phyloP scores from a whole-genome alignment of 2,113 vertebrate genomes.

The Colaptes auratus region DNA sequence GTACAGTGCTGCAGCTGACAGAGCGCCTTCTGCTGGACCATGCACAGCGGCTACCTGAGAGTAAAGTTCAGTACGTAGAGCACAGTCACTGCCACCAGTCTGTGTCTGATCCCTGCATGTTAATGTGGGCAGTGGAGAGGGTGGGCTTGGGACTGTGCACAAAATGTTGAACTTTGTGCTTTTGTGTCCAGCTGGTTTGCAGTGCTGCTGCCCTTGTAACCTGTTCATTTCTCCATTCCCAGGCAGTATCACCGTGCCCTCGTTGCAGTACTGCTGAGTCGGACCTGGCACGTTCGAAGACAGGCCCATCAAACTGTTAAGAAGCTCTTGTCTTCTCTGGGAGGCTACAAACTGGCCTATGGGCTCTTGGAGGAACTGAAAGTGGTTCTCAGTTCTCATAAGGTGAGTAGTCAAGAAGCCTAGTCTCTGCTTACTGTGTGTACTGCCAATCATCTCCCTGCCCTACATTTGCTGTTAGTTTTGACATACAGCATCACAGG shows the following conservation, averaged over 20 bases:
- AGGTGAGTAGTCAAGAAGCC: constrained; percentile 71
- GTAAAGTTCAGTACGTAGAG: constrained; percentile 89
- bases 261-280: constrained; percentile 84
- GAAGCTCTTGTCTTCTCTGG: constrained; percentile 89
- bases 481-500: not conserved
- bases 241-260: constrained; percentile 91
- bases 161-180: not conserved
- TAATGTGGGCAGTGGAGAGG: not conserved
- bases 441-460: not conserved
- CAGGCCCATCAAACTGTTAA: constrained; percentile 87
- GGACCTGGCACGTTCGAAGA: constrained; percentile 88
- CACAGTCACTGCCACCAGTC: rapidly evolving
- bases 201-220: not conserved
- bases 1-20: constrained; percentile 87
- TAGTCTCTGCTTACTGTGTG: not conserved
- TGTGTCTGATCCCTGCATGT: not conserved
- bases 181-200: not conserved
- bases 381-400: constrained; percentile 87
- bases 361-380: constrained; percentile 91
- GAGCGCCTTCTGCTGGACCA: constrained; percentile 94
- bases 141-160: not conserved
- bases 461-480: not conserved
- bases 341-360: constrained; percentile 84
- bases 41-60: constrained; percentile 82
- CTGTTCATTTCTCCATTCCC: not conserved